Evolutionary conservation across 2,797 vertebrate genomes (phyloP), one percentile per base, ranked within the genome.

Genomic region (Buceros bicornis): DNA sequence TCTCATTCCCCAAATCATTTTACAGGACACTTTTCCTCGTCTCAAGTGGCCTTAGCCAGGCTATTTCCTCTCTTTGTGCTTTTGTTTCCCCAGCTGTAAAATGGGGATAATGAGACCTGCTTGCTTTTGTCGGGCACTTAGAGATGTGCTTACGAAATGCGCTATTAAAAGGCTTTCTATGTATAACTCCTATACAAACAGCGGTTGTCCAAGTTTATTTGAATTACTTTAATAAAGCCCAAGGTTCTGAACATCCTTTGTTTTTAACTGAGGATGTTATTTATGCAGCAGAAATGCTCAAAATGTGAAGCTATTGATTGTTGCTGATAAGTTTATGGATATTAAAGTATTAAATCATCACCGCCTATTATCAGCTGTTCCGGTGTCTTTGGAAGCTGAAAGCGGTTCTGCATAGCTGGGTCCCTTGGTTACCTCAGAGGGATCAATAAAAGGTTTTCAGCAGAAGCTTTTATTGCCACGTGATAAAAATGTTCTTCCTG

Each of bases 361-460:
- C 83, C 0, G 6, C 83, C 88, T 89, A 58, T 95, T 95, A 92
- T 87, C 81, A 72, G 57, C 53, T 25, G 2, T 93, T 95, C 65
- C 62, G 72, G 47, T 85, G 81, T 65, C 84, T 90, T 58, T 87
- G 92, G 89, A 74, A 91, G 74, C 93, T 94, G 71, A 87, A 90
- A 92, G 83, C 5, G 9, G 83, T 82, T 94, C 64, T 90, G 92
- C 71, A 54, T 90, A 65, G 87, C 67, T 65, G 13, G 47, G 74
- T 83, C 86, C 64, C 83, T 87, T 93, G 81, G 90, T 94, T 96
- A 86, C 69, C 72, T 87, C 13, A 0, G 28, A 65, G 71, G 61
- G 84, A 93, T 97, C 95, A 85, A 96, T 96, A 94, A 95, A 92
- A 94, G 90, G 78, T 89, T 97, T 97, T 95, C 92, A 94, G 90